Evolutionary conservation across 2,888 invertebrate genomes (phyloP).

Genomic region (Rhingia rostrata): DNA sequence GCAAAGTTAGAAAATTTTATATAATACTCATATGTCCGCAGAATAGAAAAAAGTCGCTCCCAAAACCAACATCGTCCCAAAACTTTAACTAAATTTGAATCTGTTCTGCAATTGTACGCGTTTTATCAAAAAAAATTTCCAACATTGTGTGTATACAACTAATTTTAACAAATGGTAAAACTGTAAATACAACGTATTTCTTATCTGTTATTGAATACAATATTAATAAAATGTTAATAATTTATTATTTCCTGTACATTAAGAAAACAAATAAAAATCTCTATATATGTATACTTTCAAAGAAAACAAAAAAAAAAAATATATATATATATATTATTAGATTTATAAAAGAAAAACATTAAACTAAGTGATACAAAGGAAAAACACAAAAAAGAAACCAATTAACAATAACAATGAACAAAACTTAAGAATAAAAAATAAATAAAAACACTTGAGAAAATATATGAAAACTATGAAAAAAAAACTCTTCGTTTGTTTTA

Average conservation of each 20-base stretch:
- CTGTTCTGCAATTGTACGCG: no score
- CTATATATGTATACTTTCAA: slow-evolving; percentile 35
- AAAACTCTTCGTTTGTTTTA: slow-evolving; percentile 57
- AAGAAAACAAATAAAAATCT: slow-evolving; percentile 12
- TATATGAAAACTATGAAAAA: slow-evolving; percentile 32
- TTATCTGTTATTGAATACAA: slow-evolving; percentile 17
- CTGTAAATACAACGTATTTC: slow-evolving; percentile 45
- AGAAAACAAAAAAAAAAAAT: slow-evolving; percentile 48
- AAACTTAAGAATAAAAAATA: slow-evolving; percentile 38
- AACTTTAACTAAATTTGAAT: no score
- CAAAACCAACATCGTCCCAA: no score
- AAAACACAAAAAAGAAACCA: slow-evolving; percentile 51
- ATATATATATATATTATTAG: slow-evolving; percentile 39
- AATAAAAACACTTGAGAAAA: slow-evolving; percentile 28
- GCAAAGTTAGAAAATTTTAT: no score
- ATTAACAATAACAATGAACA: slow-evolving; percentile 49
- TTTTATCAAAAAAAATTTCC: no score
- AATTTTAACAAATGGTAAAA: slow-evolving; percentile 18
- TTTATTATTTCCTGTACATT: slow-evolving; percentile 63
- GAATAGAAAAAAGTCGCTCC: no score
- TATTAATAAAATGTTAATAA: slow-evolving; percentile 41
- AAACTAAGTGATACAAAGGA: slow-evolving; percentile 66
- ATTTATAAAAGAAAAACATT: slow-evolving; percentile 44
- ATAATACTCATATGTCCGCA: no score
- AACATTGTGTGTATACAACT: background rate